phyloP scores from a whole-genome alignment of 92 coral and sea anemone genomes.

The Galaxea fascicularis region DNA sequence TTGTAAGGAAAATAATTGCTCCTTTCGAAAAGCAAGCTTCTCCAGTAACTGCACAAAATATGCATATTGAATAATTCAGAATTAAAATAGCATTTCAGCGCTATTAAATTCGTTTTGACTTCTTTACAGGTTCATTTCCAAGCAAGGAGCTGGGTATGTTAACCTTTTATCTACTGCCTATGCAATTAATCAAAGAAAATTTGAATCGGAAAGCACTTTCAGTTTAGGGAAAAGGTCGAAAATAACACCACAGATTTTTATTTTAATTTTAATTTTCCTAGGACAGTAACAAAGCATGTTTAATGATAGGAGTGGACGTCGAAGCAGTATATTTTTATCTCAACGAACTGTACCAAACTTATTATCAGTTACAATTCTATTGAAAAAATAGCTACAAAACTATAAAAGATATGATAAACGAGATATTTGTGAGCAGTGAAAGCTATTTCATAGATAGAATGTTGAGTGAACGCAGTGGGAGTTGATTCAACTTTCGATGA shows the following conservation, averaged over 20 bases:
- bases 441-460: neutral
- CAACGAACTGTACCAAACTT: neutral
- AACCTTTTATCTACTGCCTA: neutral
- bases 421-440: neutral
- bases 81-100: neutral
- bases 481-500: neutral
- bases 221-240: neutral
- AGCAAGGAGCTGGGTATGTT: constrained; percentile 65
- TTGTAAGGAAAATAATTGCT: neutral
- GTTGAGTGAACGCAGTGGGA: neutral
- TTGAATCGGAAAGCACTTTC: neutral
- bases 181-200: neutral
- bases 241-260: neutral
- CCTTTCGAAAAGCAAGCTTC: neutral
- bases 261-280: neutral
- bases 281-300: neutral
- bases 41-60: neutral
- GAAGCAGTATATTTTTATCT: neutral
- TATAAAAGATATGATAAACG: neutral
- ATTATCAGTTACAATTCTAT: constrained; percentile 1
- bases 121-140: constrained; percentile 63
- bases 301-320: neutral
- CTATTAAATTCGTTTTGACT: constrained; percentile 17
- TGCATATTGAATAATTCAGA: neutral
- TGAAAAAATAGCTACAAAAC: neutral